Evolutionary conservation across 1,140 invertebrate species (phyloP), one percentile per base, ranked within the genome.

Genomic region (Drosophila bipectinata): DNA sequence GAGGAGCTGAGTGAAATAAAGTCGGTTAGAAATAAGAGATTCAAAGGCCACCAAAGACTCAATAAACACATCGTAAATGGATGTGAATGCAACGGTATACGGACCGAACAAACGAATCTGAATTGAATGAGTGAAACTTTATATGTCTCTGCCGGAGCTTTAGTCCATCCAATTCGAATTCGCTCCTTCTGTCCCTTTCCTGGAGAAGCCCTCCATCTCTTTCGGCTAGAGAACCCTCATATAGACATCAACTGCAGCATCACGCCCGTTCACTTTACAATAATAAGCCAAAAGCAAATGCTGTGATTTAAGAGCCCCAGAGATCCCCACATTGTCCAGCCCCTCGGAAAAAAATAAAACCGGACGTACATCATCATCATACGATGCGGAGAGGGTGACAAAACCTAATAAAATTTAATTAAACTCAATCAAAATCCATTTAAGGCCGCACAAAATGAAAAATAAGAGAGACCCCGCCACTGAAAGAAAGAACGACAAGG

Each of bases 401-500:
- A 87, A 87, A 87, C 83, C 83, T 87, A 87, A 87, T 87, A 87
- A 87, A 87, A 88, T 87, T 87, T 87, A 88, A 87, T 87, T 87
- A 87, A 87, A 88, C 83, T 88, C 83, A 87, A 87, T 87, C 83
- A 87, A 87, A 87, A 87, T 88, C 72, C 83, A 87, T 87, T 87
- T 87, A 87, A 88, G 79, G 81, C 81, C 53, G 67, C 57, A 66
- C 72, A 79, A 73, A 73, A 53, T 39, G 51, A 48, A 68, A 58
- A 59, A 68, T 39, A 56, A 69, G 56, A 51, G 52, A 68, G 44
- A 66, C 2, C 14, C 21, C 18, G 52, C 44, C 63, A 69, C 63
- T 56, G 51, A 69, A 14, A 15, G n/a, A 44, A 44, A 44, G 41
- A 18, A 14, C 6, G 41, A 18, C 39, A 6, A 0, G 9, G 9